A percentile compares a stretch with the other conserved stretches of the same genome.
Conservation (phyloP, 2,888 invertebrate genomes). For the Mayetiola destructor region DNA sequence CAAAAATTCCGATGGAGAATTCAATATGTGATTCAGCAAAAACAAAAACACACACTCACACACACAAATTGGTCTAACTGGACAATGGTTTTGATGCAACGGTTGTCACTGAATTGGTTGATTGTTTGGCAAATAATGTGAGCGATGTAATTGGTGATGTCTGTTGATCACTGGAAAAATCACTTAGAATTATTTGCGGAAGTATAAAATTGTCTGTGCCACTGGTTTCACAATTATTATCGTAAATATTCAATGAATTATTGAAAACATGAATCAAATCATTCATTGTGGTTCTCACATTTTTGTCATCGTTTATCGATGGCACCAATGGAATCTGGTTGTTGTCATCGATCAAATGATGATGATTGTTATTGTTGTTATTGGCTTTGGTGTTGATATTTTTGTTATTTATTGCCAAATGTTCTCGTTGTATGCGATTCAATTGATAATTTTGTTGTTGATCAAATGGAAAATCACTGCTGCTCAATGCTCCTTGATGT, state of each 20-base stretch:
- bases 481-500: background rate
- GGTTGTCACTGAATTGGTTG: background rate
- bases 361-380: background rate
- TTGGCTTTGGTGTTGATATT: background rate
- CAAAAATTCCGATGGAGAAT: too few relatives aligned
- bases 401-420: background rate
- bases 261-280: constrained; percentile 8
- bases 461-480: background rate
- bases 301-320: background rate
- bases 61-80: too few relatives aligned
- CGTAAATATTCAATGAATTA: background rate
- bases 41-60: too few relatives aligned
- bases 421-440: background rate
- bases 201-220: constrained; percentile 18
- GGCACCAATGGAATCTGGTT: background rate
- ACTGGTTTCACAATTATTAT: background rate
- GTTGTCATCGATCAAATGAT: background rate
- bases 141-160: constrained; percentile 1
- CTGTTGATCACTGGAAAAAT: constrained; percentile 22
- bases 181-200: constrained; percentile 31
- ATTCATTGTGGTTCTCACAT: too few relatives aligned
- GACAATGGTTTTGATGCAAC: too few relatives aligned
- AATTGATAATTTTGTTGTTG: background rate
- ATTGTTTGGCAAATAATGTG: background rate
- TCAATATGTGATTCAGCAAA: too few relatives aligned